Conservation (phyloP, 2,888 invertebrate species). For the Lysandra coridon region DNA sequence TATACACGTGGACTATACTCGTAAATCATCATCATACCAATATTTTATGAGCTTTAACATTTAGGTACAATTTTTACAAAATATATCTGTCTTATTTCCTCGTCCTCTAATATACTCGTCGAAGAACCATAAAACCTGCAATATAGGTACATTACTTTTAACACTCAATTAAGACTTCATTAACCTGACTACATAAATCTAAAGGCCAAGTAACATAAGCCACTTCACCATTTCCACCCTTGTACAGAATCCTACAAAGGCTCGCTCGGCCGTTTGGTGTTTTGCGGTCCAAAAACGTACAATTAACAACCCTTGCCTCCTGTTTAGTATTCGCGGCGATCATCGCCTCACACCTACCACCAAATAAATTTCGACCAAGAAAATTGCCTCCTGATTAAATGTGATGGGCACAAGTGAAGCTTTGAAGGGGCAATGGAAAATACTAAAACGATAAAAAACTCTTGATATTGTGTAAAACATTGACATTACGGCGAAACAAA, state of each 20-base stretch:
- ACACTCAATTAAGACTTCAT: not conserved
- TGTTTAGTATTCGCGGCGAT: conserved; percentile 73
- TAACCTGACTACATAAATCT: conserved; percentile 2
- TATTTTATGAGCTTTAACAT: too few relatives aligned
- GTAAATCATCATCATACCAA: too few relatives aligned
- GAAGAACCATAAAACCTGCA: too few relatives aligned
- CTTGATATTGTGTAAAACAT: too few relatives aligned
- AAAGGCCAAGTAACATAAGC: not conserved
- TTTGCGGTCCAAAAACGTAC: conserved; percentile 60
- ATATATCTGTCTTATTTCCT: too few relatives aligned
- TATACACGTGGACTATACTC: too few relatives aligned
- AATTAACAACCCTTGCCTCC: conserved; percentile 70
- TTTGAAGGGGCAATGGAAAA: not conserved
- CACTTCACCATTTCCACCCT: not conserved
- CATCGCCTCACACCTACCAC: conserved; percentile 55
- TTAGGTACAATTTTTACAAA: too few relatives aligned
- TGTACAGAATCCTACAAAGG: conserved; percentile 1
- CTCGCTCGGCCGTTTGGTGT: conserved; percentile 34
- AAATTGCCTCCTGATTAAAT: conserved; percentile 1
- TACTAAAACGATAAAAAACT: not conserved
- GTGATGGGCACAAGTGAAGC: conserved; percentile 51
- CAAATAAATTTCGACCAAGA: conserved; percentile 53
- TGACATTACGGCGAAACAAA: too few relatives aligned
- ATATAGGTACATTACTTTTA: not conserved
- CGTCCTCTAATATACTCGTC: too few relatives aligned